These are phyloP conservation scores for Mycalesis mineus DNA, from an alignment of 2,888 invertebrate genomes.

Conservation along the genomic window DNA sequence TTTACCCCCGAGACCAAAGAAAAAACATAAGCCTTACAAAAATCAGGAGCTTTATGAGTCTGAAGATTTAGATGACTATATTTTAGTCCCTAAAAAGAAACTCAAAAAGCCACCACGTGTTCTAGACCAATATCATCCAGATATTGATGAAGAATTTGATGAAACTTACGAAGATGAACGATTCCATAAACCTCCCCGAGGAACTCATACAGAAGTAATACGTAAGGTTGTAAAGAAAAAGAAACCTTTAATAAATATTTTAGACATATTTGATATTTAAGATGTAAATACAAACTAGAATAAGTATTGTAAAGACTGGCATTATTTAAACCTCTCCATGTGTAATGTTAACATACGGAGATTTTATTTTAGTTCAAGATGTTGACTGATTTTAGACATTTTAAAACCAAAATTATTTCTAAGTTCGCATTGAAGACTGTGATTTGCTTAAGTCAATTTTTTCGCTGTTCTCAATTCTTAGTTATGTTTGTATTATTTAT, in stretches of 20 bases:
- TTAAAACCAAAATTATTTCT: not conserved
- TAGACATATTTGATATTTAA: constrained; percentile 71
- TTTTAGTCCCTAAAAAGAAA: constrained; percentile 67
- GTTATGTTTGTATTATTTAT: not conserved
- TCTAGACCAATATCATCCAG: constrained; percentile 50
- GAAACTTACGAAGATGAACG: constrained; percentile 51
- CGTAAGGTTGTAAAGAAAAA: constrained; percentile 64
- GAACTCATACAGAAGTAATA: constrained; percentile 52
- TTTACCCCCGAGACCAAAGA: constrained; percentile 52
- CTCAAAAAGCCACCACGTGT: constrained; percentile 50
- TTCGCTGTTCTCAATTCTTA: not conserved
- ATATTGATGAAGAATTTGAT: constrained; percentile 58
- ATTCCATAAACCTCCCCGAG: constrained; percentile 44
- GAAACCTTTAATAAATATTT: constrained; percentile 59
- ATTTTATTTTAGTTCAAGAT: not conserved
- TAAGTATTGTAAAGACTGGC: constrained; percentile 31
- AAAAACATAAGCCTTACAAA: constrained; percentile 55
- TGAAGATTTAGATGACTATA: constrained; percentile 61
- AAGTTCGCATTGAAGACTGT: not conserved
- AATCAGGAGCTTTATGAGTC: constrained; percentile 45
- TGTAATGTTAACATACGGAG: not conserved
- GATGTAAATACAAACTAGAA: constrained; percentile 55
- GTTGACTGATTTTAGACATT: not conserved
- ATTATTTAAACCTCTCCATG: constrained; percentile 11
- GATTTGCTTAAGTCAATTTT: not conserved